Conservation (phyloP, 2,888 invertebrate species). For the Drosophila longiperda region DNA sequence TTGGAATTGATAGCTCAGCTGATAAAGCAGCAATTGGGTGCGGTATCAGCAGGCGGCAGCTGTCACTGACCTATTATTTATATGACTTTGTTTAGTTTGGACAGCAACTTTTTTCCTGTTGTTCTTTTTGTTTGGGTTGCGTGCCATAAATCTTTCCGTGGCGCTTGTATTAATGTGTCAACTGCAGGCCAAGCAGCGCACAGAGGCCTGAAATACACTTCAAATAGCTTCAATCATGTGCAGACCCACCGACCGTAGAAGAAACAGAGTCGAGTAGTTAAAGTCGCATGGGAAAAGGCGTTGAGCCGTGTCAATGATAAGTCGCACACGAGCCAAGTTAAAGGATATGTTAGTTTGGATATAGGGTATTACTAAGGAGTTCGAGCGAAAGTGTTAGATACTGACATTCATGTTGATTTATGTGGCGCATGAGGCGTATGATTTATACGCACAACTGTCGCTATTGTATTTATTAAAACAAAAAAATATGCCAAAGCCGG, state of each 20-base stretch:
- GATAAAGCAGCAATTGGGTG: conserved; percentile 51
- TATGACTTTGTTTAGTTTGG: conserved; percentile 65
- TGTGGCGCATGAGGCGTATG: conserved; percentile 52
- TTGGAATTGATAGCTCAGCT: conserved; percentile 69
- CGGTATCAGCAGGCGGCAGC: conserved; percentile 48
- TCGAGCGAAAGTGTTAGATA: conserved; percentile 14
- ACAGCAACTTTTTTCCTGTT: conserved; percentile 30
- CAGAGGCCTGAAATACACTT: conserved; percentile 11
- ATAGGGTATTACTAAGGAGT: conserved; percentile 1
- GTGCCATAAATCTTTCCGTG: conserved; percentile 46
- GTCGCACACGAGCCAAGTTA: conserved; percentile 8
- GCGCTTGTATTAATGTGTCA: conserved; percentile 57
- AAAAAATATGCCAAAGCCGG: conserved; percentile 52
- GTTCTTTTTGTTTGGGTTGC: conserved; percentile 15
- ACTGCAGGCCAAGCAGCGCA: conserved; percentile 41
- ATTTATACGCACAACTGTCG: conserved; percentile 52
- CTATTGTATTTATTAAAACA: conserved; percentile 55
- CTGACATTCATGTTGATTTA: conserved; percentile 66
- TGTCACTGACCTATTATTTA: conserved; percentile 64
- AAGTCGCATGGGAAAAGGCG: conserved; percentile 31
- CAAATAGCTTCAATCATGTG: conserved; percentile 45
- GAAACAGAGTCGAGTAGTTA: conserved; percentile 21
- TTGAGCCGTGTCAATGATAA: conserved; percentile 42
- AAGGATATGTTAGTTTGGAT: neutral
- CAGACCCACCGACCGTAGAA: conserved; percentile 8